Percentiles rank a stretch among this genome's conserved stretches.
These are phyloP conservation scores for Eudyptes chrysolophus DNA, from an alignment of 2,113 vertebrate species.

Conservation along the genomic window DNA sequence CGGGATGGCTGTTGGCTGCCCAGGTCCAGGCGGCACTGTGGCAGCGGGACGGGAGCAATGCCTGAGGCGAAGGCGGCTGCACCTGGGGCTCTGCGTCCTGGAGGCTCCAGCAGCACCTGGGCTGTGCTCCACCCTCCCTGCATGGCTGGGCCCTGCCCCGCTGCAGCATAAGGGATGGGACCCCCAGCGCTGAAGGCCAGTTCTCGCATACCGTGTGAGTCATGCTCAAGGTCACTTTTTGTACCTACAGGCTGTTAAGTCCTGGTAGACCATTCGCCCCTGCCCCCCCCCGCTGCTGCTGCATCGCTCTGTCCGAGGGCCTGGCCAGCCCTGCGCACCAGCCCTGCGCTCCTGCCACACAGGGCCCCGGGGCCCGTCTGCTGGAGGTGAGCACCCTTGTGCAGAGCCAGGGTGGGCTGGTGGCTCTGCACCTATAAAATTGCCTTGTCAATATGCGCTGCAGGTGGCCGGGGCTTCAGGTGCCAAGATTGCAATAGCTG, in stretches of 20 bases:
- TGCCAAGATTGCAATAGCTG: neutral
- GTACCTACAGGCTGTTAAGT: neutral
- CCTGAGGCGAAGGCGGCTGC: neutral
- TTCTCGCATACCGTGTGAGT: rapidly evolving
- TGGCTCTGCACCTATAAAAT: neutral
- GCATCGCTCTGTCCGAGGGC: neutral
- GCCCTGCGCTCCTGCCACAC: rapidly evolving
- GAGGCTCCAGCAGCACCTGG: neutral
- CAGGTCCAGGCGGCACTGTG: rapidly evolving
- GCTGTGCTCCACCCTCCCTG: neutral
- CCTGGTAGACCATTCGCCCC: no score
- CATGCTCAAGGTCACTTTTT: neutral
- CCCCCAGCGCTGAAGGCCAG: rapidly evolving
- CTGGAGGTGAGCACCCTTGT: neutral
- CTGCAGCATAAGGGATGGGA: neutral
- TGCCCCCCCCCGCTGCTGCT: no score
- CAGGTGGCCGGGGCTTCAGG: neutral
- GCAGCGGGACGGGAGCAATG: rapidly evolving
- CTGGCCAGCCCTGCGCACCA: neutral
- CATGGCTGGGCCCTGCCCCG: rapidly evolving
- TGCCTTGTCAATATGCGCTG: rapidly evolving
- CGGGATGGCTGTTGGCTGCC: neutral
- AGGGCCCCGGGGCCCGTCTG: neutral
- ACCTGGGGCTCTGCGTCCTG: neutral
- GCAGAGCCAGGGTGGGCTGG: neutral